Evolutionary conservation across 1,140 invertebrate genomes (phyloP).

Genomic region (Metaphire vulgaris): DNA sequence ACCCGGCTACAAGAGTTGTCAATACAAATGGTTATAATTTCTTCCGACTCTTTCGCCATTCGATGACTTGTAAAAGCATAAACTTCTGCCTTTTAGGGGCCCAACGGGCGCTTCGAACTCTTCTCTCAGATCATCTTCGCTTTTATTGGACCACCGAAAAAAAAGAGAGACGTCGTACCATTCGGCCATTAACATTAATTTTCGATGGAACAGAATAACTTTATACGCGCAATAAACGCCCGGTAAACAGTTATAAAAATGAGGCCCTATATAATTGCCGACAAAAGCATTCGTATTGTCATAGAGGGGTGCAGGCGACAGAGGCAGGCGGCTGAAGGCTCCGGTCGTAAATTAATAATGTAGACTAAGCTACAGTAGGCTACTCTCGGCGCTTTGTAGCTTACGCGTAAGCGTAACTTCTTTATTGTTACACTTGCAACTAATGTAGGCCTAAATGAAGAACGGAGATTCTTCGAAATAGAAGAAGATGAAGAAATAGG

Average conservation of each 20-base stretch:
- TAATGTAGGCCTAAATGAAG: too few species aligned
- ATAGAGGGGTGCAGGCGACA: too few species aligned
- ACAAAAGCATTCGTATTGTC: too few species aligned
- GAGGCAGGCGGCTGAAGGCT: too few species aligned
- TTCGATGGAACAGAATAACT: background rate
- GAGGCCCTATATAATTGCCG: too few species aligned
- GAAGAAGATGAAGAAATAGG: too few species aligned
- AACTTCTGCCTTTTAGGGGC: background rate
- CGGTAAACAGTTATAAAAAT: background rate
- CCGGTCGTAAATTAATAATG: too few species aligned
- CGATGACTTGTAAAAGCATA: background rate
- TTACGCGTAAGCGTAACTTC: too few species aligned
- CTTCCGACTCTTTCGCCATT: background rate
- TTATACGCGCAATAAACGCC: background rate
- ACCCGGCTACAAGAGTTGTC: background rate
- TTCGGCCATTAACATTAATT: background rate
- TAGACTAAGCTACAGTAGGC: too few species aligned
- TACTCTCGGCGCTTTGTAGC: too few species aligned
- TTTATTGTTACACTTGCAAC: too few species aligned
- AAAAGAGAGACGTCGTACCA: background rate
- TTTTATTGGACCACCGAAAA: background rate
- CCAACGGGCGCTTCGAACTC: background rate
- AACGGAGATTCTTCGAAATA: too few species aligned
- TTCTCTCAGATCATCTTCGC: background rate
- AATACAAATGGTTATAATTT: background rate